Base-by-base conservation (phyloP, 2,113 vertebrate genomes). In the Canis aureus region DNA sequence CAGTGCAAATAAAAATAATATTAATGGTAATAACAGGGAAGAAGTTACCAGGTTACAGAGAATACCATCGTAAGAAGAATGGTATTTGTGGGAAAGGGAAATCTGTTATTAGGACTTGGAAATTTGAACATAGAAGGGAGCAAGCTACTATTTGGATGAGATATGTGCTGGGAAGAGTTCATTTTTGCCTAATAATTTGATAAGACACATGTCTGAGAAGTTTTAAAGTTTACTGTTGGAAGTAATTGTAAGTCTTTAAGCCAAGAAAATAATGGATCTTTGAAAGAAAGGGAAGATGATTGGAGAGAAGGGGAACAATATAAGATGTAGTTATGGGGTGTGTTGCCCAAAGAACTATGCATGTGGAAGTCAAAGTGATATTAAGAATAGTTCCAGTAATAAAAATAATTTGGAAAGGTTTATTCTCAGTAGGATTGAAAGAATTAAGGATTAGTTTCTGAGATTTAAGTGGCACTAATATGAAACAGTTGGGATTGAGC, bases 61-160 rank as follows among this genome's bases (percentile, higher is more conserved):
- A 92, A 96, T 93, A 27, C 8, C 16, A 12, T 90, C 64, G 71
- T 60, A 91, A 87, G 74, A 93, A 78, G 5, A 91, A 89, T 43
- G 23, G 20, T 88, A 81, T 85, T 91, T 96, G 4, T 59, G 10
- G 19, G 23, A 88, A 74, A 15, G 29, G 1, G 3, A 59, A 94
- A 78, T 94, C 1, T 95, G 67, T 64, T 83, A 71, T 76, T 97
- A 79, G 51, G 23, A 51, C 5, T 57, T 94, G 19, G 29, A 10
- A 91, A 91, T 16, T 97, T 85, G 35, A 95, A 92, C 85, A 92
- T 38, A 74, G 57, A 82, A 87, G 91, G 8, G 8, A 93, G 20
- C 8, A 64, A 89, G 20, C 23, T 97, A 49, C 62, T 57, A 55
- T 81, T 79, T 92, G 81, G 32, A 91, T 7, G 38, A 91, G 15